Conservation (phyloP, 1,140 invertebrate species). For the Drosophila santomea region DNA sequence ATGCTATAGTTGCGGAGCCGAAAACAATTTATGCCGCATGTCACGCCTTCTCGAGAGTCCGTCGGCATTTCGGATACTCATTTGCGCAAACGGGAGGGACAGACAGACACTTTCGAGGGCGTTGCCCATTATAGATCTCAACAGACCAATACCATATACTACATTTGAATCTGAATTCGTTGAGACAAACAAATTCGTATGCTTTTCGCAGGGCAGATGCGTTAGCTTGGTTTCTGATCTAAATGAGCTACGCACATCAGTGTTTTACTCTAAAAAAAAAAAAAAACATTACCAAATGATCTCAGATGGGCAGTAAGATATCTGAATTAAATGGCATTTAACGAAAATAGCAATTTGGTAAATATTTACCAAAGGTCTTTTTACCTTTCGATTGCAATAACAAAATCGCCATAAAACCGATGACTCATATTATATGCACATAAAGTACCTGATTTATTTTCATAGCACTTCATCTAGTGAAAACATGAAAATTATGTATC, state of each 20-base stretch:
- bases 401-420: neutral
- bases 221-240: neutral
- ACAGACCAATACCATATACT: constrained; percentile 32
- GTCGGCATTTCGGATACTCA: neutral
- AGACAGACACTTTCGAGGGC: constrained; percentile 47
- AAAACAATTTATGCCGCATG: constrained; percentile 57
- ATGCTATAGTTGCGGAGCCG: constrained; percentile 14
- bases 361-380: no score
- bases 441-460: neutral
- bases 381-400: no score
- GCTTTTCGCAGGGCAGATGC: neutral
- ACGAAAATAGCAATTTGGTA: no score
- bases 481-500: neutral
- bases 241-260: neutral
- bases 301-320: no score
- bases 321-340: no score
- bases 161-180: constrained; percentile 21
- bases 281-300: neutral
- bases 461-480: neutral
- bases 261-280: no score
- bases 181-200: neutral
- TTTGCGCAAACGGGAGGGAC: constrained; percentile 21
- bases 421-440: neutral
- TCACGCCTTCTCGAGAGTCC: constrained; percentile 41
- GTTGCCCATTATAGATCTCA: constrained; percentile 60